A percentile compares a stretch with the other conserved stretches of the same genome.
phyloP scores from a whole-genome alignment of 2,888 invertebrate genomes.

The Latrodectus elegans region DNA sequence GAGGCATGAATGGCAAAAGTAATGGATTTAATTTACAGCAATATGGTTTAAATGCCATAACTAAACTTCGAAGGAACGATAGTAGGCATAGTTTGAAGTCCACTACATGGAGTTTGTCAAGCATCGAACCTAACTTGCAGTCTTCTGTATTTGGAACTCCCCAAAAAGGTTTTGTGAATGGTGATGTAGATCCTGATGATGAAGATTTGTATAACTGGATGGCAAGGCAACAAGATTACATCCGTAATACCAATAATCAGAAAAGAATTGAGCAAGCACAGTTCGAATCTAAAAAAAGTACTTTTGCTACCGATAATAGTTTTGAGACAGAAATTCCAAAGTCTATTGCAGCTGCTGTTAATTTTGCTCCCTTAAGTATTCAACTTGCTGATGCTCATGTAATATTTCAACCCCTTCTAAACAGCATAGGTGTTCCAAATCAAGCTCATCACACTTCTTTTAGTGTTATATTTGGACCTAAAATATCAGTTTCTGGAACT shows the following conservation, averaged over 20 bases:
- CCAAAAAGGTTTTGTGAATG: slow-evolving; percentile 70
- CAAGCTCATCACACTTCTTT: slow-evolving; percentile 73
- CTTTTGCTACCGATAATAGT: slow-evolving; percentile 74
- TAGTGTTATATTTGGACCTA: slow-evolving; percentile 89
- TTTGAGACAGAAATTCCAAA: slow-evolving; percentile 68
- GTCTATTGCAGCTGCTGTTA: slow-evolving; percentile 71
- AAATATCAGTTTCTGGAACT: slow-evolving; percentile 80
- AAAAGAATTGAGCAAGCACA: slow-evolving; percentile 72
- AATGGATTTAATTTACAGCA: slow-evolving; percentile 70
- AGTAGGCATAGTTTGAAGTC: slow-evolving; percentile 75
- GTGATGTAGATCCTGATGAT: slow-evolving; percentile 75
- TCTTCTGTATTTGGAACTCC: slow-evolving; percentile 72
- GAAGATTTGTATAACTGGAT: slow-evolving; percentile 97
- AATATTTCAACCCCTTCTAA: slow-evolving; percentile 92
- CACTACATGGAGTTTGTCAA: slow-evolving; percentile 72
- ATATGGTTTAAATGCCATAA: slow-evolving; percentile 66
- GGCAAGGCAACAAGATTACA: slow-evolving; percentile 88
- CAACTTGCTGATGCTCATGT: slow-evolving; percentile 91
- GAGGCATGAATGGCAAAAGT: slow-evolving; percentile 68
- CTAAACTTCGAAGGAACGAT: slow-evolving; percentile 72
- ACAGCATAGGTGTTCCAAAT: slow-evolving; percentile 90
- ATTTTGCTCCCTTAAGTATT: slow-evolving; percentile 72
- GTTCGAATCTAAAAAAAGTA: slow-evolving; percentile 73
- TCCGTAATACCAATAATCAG: slow-evolving; percentile 75
- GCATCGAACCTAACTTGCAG: slow-evolving; percentile 71